A percentile compares a stretch with the other conserved stretches of the same genome.
Conservation (phyloP, 2,888 invertebrate species). For the Crepidodera aurea region DNA sequence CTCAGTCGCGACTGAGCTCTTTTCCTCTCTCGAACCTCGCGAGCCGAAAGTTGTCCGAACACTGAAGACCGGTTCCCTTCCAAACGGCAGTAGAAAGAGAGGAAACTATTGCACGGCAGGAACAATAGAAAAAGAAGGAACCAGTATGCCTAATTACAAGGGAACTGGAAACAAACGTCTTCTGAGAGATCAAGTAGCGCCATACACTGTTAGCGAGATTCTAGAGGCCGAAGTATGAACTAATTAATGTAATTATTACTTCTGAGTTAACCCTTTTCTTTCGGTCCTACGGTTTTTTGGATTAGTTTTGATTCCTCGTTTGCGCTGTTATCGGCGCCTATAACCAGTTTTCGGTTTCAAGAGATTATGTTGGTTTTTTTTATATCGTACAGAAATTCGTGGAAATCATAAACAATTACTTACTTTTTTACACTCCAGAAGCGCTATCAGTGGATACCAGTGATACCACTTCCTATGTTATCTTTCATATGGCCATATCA, state of each 20-base stretch:
- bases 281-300: constrained; percentile 28
- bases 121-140: constrained; percentile 47
- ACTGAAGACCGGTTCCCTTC: constrained; percentile 60
- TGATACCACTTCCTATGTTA: too few species aligned
- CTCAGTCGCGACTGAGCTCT: constrained; percentile 48
- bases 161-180: constrained; percentile 61
- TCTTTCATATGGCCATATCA: too few species aligned
- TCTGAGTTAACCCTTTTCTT: constrained; percentile 46
- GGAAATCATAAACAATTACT: too few species aligned
- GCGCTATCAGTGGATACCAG: too few species aligned
- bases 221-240: constrained; percentile 57
- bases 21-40: constrained; percentile 46
- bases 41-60: constrained; percentile 56
- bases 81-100: constrained; percentile 53
- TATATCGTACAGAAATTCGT: too few species aligned
- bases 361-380: too few species aligned
- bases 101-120: constrained; percentile 40
- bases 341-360: too few species aligned
- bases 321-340: neutral
- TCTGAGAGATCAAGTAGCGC: constrained; percentile 60
- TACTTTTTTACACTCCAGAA: too few species aligned
- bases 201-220: constrained; percentile 59
- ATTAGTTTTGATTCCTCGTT: constrained; percentile 29
- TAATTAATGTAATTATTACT: constrained; percentile 58
- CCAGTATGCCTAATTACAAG: constrained; percentile 57